phyloP scores from a whole-genome alignment of 1,140 invertebrate genomes.

The Pogonomyrmex barbatus region DNA sequence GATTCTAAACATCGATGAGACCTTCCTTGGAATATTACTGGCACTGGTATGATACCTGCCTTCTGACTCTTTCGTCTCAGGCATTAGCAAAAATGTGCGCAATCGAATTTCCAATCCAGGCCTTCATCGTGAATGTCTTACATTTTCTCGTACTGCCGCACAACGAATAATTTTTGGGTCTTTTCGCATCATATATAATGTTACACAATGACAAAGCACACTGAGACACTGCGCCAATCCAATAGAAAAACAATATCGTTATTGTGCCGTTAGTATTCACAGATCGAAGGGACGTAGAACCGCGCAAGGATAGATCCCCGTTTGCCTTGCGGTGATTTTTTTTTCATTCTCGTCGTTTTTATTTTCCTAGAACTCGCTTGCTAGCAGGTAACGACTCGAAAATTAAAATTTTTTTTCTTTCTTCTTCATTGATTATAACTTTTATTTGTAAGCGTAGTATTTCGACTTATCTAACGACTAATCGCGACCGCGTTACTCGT shows the following conservation, averaged over 20 bases:
- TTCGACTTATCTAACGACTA: conserved; percentile 77
- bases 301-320: conserved; percentile 18
- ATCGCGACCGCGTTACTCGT: conserved; percentile 62
- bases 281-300: conserved; percentile 51
- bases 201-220: conserved; percentile 79
- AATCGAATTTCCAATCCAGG: conserved; percentile 15
- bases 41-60: not conserved
- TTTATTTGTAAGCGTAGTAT: conserved; percentile 82
- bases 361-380: conserved; percentile 20
- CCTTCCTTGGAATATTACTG: not conserved
- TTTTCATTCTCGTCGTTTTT: conserved; percentile 28
- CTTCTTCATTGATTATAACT: conserved; percentile 37
- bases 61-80: not conserved
- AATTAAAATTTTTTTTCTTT: conserved; percentile 53
- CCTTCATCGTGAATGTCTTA: not conserved
- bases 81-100: not conserved
- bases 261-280: conserved; percentile 71
- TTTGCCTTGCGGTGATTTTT: conserved; percentile 31
- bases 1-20: not conserved
- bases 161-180: conserved; percentile 63
- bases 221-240: conserved; percentile 78
- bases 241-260: conserved; percentile 75
- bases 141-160: conserved; percentile 44
- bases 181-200: conserved; percentile 58
- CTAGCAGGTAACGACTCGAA: conserved; percentile 65